Base-by-base conservation (phyloP, 2,888 invertebrate genomes). In the Spicauda simplicius region DNA sequence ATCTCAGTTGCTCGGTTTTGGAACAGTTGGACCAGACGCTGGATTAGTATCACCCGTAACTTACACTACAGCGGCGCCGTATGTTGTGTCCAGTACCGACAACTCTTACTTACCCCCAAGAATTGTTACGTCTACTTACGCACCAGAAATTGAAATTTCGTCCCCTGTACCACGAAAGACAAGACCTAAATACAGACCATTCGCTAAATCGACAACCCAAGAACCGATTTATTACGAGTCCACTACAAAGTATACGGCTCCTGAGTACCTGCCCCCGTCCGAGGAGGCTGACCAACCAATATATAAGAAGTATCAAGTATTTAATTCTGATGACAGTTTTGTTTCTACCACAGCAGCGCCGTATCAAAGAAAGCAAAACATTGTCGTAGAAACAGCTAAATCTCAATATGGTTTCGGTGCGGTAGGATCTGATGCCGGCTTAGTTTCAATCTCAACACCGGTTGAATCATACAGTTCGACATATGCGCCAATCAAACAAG, bases 361-460 rank as follows among this genome's bases (percentile, higher is more conserved):
- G 1, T 70, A 80, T 4, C 76, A 80, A 69, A 86, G 89, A 67
- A 87, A 90, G 75, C 91, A 88, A 69, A 91, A 93, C 57, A 81
- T 92, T 59, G 91, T 92, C 1, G 86, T 92, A 56, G 83, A 91
- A 79, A 90, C 84, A 33, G 87, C 90, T 0, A 93, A 90, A 74
- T 87, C 90, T 1, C 82, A 93, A 72, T 77, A 92, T 72, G 92
- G 93, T 10, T 93, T 91, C 67, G 91, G 91, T 55, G 88, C 92
- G 2, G 91, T 91, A 1, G 93, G 93, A 14, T 86, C 88, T 30
- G 88, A 93, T 71, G 93, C 91, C 52, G 92, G 93, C 7, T 77
- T 93, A 65, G 84, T 91, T 2, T 84, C 84, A 1, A 77, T 83
- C 66, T 85, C 86, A 45, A 72, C 79, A 52, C 73, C 87, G 20